These are phyloP conservation scores for Clunio marinus DNA, from an alignment of 2,888 invertebrate genomes.

Conservation along the genomic window DNA sequence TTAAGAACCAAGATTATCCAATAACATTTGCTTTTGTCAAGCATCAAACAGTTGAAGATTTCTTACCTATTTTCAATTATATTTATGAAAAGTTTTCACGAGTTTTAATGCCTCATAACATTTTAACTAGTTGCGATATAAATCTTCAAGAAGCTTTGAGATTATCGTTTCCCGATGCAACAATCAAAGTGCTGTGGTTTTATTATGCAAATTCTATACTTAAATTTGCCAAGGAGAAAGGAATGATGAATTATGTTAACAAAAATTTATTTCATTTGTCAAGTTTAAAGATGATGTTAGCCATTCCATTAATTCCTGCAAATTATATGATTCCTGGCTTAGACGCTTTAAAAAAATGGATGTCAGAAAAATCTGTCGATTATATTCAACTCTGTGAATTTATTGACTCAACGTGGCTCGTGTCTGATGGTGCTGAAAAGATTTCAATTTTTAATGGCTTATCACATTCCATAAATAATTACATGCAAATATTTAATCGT, in stretches of 20 bases:
- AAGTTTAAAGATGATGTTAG: conserved; percentile 42
- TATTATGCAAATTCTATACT: conserved; percentile 42
- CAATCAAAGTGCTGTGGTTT: conserved; percentile 44
- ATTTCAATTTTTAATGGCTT: conserved; percentile 45
- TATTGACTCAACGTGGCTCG: background rate
- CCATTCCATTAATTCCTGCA: conserved; percentile 44
- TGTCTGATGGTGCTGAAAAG: conserved; percentile 43
- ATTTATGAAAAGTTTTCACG: conserved; percentile 42
- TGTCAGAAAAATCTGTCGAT: conserved; percentile 43
- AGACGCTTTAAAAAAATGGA: conserved; percentile 44
- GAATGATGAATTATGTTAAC: background rate
- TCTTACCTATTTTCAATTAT: conserved; percentile 42
- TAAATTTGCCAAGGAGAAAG: background rate
- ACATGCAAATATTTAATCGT: conserved; percentile 43
- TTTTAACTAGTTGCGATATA: conserved; percentile 43
- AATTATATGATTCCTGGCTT: conserved; percentile 44
- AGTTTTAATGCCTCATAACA: conserved; percentile 42
- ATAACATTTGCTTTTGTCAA: conserved; percentile 43
- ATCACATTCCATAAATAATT: conserved; percentile 43
- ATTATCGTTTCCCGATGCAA: conserved; percentile 43
- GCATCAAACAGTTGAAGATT: conserved; percentile 42
- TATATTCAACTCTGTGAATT: background rate
- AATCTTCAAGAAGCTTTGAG: conserved; percentile 42
- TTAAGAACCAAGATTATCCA: conserved; percentile 40
- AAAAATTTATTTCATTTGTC: conserved; percentile 16